phyloP scores from a whole-genome alignment of 2,113 vertebrate species.

The Trogon melanurus region DNA sequence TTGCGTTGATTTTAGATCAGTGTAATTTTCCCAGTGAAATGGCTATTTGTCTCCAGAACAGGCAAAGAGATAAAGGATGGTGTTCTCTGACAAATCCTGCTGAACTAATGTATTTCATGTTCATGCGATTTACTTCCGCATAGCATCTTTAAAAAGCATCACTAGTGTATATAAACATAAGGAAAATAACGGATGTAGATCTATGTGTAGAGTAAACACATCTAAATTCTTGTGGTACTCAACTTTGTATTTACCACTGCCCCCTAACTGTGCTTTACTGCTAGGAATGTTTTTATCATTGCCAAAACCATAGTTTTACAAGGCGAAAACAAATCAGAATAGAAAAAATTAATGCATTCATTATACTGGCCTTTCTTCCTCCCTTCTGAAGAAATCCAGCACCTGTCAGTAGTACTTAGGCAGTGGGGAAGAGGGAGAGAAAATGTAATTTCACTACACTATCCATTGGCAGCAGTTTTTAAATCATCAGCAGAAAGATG shows the following conservation, averaged over 20 bases:
- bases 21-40: background rate
- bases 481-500: constrained; percentile 13
- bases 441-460: background rate
- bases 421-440: background rate
- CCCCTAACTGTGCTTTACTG: background rate
- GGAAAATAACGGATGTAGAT: background rate
- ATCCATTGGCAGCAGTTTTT: constrained; percentile 22
- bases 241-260: background rate
- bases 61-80: background rate
- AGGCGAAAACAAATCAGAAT: background rate
- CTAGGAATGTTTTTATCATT: background rate
- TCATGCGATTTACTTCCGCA: background rate
- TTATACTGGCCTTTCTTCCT: background rate
- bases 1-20: background rate
- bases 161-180: background rate
- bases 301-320: constrained; percentile 6
- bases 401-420: background rate
- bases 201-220: background rate
- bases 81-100: background rate
- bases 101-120: background rate
- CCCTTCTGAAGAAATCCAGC: background rate
- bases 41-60: background rate
- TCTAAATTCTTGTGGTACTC: background rate
- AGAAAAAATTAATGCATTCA: constrained; percentile 23
- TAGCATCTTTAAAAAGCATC: background rate